Base-by-base conservation (phyloP, 1,140 invertebrate genomes). In the Centruroides sculpturatus region DNA sequence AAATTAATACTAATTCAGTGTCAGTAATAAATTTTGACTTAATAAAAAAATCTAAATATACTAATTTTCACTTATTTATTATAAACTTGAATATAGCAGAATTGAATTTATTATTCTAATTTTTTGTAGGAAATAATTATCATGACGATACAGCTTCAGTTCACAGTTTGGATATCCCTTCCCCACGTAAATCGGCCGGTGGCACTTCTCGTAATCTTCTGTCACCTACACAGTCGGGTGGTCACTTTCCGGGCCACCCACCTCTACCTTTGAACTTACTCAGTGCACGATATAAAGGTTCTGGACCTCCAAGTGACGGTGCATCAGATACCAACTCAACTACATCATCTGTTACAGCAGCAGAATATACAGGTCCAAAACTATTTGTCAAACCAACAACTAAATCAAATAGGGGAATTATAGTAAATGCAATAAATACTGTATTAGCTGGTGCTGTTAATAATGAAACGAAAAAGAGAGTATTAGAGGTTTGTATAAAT, bases 361-460 rank as follows among this genome's bases (percentile, higher is more conserved):
- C 66, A 13, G 69, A 70, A 54, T 70, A 69, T 36, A 68, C 65
- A 49, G 93, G 94, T 72, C 90, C 92, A 10, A 84, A 95, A 75
- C 78, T 99, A 60, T 99, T 95, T 74, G 95, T 96, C 71, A 95
- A 98, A 76, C 93, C 95, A 66, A 81, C 88, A 52, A 88, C 91
- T 34, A 96, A 97, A 75, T 95, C 92, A 6, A 99, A 99, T 77
- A 83, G 95, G 62, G 85, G 85, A 67, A 94, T 99, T 66, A 96
- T 99, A 76, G 73, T 94, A 66, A 99, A 99, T 75, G 96, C 96
- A 52, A 92, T 99, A 36, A 93, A 96, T 74, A 96, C 97, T 75
- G 93, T 98, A 59, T 93, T 99, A 73, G 95, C 95, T 48, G 96
- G 96, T 60, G 89, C 84, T 49, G 96, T 99, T 4, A 98, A 98